phyloP scores from a whole-genome alignment of 2,888 invertebrate species.

The Gibbula magus region DNA sequence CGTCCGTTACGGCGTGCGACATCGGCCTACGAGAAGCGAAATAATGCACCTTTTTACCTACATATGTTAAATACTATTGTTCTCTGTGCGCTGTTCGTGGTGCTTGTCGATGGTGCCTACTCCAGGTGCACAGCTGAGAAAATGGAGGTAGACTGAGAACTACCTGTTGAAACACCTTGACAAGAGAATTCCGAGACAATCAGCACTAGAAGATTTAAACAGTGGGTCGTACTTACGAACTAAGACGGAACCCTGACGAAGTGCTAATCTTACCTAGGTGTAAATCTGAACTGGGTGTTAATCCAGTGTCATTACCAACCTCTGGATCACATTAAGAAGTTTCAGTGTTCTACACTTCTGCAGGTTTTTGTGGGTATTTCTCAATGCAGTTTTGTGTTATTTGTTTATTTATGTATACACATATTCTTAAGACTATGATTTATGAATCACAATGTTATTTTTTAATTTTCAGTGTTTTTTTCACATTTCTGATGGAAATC shows the following conservation, averaged over 20 bases:
- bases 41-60: constrained; percentile 33
- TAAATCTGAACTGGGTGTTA: no score
- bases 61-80: constrained; percentile 22
- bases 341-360: no score
- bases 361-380: no score
- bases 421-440: no score
- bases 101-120: background rate
- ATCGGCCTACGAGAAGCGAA: background rate
- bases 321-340: no score
- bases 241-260: background rate
- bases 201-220: background rate
- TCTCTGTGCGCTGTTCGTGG: background rate
- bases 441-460: no score
- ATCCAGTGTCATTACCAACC: no score
- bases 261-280: no score
- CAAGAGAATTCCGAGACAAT: background rate
- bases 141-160: background rate
- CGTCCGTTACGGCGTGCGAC: constrained; percentile 7
- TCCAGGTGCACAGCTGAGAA: background rate
- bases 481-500: no score
- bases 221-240: background rate
- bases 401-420: no score
- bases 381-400: no score
- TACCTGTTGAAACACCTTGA: background rate
- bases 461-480: no score